Evolutionary conservation across 2,113 vertebrate genomes (phyloP), one percentile per base, ranked within the genome.

Genomic region (Seriola dumerili): DNA sequence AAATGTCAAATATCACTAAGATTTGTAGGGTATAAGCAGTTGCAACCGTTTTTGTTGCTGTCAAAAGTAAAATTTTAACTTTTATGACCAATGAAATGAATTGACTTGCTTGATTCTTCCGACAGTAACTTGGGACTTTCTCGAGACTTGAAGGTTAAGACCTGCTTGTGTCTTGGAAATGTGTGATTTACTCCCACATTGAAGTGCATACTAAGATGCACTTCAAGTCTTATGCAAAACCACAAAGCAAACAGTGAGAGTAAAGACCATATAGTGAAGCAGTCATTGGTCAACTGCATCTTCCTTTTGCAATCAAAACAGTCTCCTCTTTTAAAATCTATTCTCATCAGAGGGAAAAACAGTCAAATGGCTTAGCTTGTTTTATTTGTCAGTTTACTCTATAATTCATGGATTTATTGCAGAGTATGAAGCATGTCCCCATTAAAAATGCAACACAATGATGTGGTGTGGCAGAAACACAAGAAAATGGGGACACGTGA

Each of bases 391-490:
- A 77, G 70, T 81, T 85, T 85, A 62, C 79, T 93, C 72, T 85
- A 91, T 91, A 89, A 92, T 92, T 93, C 61, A 94, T 93, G 72
- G 64, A 46, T 83, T 77, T 86, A 77, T 80, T 82, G 76, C 80
- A 83, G 82, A 85, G 77, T 72, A 82, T 83, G 81, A 83, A 87
- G 84, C 78, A 84, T 85, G 79, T 78, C 61, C 14, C 48, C 69
- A 93, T 93, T 81, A 93, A 93, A 92, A 72, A 93, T 93, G 88
- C 73, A 93, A 71, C 40, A 72, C 54, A 63, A 66, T 88, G 66
- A 91, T 29, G 57, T 72, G 62, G 48, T 32, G 85, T 84, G 78
- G 63, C 61, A 86, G 79, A 86, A 90, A 88, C 72, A 83, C 58
- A 78, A 70, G 72, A 46, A 80, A 81, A 80, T 29, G 52, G 74